Evolutionary conservation across 2,888 invertebrate species (phyloP), one percentile per base, ranked within the genome.

Genomic region (Zaprionus bogoriensis): DNA sequence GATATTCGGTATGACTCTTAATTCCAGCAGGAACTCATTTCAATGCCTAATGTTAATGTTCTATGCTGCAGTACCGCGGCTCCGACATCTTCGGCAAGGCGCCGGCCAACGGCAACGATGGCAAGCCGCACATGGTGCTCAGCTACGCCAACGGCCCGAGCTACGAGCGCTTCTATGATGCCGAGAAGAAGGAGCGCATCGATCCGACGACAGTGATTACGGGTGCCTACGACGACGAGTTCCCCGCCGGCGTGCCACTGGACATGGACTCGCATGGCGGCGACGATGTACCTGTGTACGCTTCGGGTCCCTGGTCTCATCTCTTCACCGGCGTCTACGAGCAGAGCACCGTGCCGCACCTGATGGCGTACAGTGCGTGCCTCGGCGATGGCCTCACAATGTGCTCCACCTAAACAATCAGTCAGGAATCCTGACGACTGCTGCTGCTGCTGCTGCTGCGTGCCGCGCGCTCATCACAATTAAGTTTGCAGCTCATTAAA

Each of bases 231-330:
- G 51, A 84, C 25, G 89, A 88, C 19, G 32, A 90, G 0, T 94
- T 92, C 77, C 95, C 95, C 1, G 90, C 94, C 0, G 89, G 94
- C 0, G 92, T 93, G 14, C 86, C 89, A 5, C 45, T 84, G 2
- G 67, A 74, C 5, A 39, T 17, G 2, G 95, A 95, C 82, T 95
- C 95, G 0, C 96, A 96, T 77, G 95, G 95, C 0, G 95, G 95
- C 0, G 96, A 96, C 67, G 96, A 96, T 89, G 96, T 96, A 0
- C 93, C 94, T 0, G 94, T 96, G 0, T 96, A 93, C 89, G 96
- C 96, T 0, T 91, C 90, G 9, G 97, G 94, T 19, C 96, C 96
- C 1, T 95, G 95, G 95, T 91, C 96, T 0, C 96, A 97, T 87
- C 92, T 97, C 0, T 95, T 97, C 87, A 93, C 94, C 0, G 96